phyloP scores from a whole-genome alignment of 2,113 vertebrate genomes.

The Todiramphus chloris region DNA sequence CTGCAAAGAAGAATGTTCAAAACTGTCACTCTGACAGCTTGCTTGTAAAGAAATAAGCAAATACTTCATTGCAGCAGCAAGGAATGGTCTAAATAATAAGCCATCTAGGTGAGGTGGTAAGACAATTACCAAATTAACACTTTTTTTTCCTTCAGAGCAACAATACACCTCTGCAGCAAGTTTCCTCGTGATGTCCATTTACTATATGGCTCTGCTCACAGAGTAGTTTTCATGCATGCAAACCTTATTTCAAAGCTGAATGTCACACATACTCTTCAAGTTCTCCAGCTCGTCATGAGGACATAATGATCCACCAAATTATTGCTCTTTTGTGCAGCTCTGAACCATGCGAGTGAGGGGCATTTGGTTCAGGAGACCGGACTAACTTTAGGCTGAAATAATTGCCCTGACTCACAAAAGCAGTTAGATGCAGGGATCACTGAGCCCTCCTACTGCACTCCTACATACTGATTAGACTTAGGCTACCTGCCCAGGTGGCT shows the following conservation, averaged over 20 bases:
- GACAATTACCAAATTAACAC: not conserved
- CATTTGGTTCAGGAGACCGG: not conserved
- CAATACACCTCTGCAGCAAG: not conserved
- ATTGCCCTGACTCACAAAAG: not conserved
- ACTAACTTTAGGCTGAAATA: not conserved
- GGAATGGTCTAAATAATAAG: not conserved
- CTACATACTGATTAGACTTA: not conserved
- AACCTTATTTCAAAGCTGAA: not conserved
- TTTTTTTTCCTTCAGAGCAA: not conserved
- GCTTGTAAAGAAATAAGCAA: not conserved
- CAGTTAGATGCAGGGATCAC: not conserved
- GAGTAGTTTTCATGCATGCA: not conserved
- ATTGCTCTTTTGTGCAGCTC: not conserved
- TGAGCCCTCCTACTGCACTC: not conserved
- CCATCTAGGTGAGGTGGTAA: not conserved
- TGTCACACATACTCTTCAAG: not conserved
- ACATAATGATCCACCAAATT: accelerated
- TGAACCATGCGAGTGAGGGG: not conserved
- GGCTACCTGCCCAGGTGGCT: accelerated
- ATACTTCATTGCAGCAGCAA: not conserved
- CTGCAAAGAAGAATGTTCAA: slow-evolving; percentile 30
- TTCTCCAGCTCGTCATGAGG: not conserved
- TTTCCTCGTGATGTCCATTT: not conserved
- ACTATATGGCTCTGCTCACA: not conserved
- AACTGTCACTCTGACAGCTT: not conserved